Conservation (phyloP, 37 sponge, comb jelly and placozoan species). For the Theonella swinhoei region DNA sequence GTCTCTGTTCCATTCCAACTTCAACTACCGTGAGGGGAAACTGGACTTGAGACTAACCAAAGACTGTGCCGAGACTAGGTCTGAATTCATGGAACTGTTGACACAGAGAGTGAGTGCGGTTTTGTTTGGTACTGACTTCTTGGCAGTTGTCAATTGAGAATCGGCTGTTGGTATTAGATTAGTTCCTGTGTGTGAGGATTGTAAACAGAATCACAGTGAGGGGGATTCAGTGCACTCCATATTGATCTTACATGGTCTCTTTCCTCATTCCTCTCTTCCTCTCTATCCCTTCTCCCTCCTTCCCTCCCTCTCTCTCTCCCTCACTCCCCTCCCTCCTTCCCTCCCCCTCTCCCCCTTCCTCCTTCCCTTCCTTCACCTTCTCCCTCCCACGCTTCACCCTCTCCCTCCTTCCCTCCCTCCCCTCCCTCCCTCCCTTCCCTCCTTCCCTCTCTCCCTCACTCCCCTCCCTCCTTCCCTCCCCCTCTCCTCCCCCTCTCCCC, state of each 20-base stretch:
- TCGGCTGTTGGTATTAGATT: background rate
- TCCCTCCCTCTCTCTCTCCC: background rate
- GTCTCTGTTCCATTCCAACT: conserved; percentile 29
- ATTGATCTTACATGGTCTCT: background rate
- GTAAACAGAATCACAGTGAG: background rate
- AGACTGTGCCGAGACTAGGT: background rate
- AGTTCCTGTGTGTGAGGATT: background rate
- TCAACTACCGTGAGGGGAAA: background rate
- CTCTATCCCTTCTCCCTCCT: background rate
- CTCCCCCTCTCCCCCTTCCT: background rate
- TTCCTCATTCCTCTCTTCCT: background rate
- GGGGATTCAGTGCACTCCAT: background rate
- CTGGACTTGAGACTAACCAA: background rate
- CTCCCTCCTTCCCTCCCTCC: background rate
- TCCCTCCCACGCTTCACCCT: too few species aligned
- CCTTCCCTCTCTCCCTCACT: background rate
- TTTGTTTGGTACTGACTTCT: too few species aligned
- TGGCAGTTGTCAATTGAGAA: too few species aligned
- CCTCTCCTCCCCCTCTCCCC: background rate
- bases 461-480: background rate
- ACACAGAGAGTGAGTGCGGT: conserved; percentile 32
- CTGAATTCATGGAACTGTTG: background rate
- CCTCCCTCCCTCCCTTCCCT: background rate
- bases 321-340: background rate
- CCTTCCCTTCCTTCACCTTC: background rate